A percentile compares a stretch with the other conserved stretches of the same genome.
These are phyloP conservation scores for Dicaeum eximium DNA, from an alignment of 2,113 vertebrate species.

Conservation along the genomic window DNA sequence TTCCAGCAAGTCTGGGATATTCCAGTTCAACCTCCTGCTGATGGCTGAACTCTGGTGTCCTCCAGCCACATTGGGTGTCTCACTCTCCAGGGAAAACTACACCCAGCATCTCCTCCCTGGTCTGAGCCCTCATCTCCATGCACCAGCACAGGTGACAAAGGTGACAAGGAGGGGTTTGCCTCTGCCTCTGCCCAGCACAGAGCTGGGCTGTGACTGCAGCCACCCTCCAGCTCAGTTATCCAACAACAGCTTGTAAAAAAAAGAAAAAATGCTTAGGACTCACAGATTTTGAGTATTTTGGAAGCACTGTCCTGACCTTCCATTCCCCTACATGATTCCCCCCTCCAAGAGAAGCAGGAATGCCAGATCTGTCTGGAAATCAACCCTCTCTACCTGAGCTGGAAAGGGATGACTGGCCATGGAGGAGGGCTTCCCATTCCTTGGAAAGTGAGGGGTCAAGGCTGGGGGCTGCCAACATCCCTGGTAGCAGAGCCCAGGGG, in stretches of 20 bases:
- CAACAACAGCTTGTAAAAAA: not conserved
- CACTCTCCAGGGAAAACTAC: not conserved
- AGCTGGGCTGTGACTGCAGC: not conserved
- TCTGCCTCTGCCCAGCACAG: not conserved
- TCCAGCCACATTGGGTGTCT: not conserved
- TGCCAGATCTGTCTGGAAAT: not conserved
- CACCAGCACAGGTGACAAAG: accelerated
- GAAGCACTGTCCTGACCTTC: not conserved
- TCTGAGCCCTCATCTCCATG: not conserved
- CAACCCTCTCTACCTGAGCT: not conserved
- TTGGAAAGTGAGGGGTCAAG: accelerated
- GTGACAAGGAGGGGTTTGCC: not conserved
- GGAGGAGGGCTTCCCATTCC: not conserved
- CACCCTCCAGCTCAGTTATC: not conserved
- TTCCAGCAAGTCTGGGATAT: not conserved
- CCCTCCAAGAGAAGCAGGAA: not conserved
- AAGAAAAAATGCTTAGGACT: not conserved
- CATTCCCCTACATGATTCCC: accelerated
- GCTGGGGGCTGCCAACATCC: not conserved
- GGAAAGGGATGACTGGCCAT: not conserved
- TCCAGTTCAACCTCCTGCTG: not conserved
- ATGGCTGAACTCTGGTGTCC: not conserved
- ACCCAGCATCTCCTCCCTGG: not conserved
- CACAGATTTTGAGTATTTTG: not conserved
- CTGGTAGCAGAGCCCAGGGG: not conserved